These are phyloP conservation scores for Orthosia cruda DNA, from an alignment of 2,888 invertebrate species.

Conservation along the genomic window DNA sequence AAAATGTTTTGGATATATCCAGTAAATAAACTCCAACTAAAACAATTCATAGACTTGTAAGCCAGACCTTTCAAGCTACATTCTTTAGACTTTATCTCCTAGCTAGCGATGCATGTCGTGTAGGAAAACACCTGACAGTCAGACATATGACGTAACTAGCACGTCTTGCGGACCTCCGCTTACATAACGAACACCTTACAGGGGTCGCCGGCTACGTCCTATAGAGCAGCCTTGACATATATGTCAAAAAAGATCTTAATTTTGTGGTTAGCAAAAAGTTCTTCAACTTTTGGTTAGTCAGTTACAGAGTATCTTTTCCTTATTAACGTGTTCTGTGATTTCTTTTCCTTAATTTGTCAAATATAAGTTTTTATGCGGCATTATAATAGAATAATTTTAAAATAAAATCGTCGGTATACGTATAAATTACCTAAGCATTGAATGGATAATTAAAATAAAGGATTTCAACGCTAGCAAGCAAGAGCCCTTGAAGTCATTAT, in stretches of 20 bases:
- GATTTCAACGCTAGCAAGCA: neutral
- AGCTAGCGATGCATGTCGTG: conserved; percentile 29
- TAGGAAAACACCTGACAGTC: conserved; percentile 57
- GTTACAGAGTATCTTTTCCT: neutral
- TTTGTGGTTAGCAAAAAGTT: neutral
- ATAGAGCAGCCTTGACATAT: conserved; percentile 63
- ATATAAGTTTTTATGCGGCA: neutral
- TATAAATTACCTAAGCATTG: neutral
- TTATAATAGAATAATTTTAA: too few relatives aligned
- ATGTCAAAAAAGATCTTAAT: conserved; percentile 54
- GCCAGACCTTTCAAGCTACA: neutral
- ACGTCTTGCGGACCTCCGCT: conserved; percentile 52
- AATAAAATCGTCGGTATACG: too few relatives aligned
- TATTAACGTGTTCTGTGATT: neutral
- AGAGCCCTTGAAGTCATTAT: conserved; percentile 7
- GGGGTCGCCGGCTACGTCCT: conserved; percentile 39
- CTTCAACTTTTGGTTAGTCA: neutral
- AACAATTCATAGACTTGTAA: too few relatives aligned
- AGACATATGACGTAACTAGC: conserved; percentile 55
- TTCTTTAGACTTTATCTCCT: conserved; percentile 7
- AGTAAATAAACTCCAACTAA: too few relatives aligned
- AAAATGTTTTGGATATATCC: too few relatives aligned
- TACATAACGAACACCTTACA: conserved; percentile 59
- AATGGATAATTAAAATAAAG: neutral
- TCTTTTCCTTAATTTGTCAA: conserved; percentile 3